Evolutionary conservation across 64 coral and sea anemone species (phyloP).

Genomic region (Porites australiensis): DNA sequence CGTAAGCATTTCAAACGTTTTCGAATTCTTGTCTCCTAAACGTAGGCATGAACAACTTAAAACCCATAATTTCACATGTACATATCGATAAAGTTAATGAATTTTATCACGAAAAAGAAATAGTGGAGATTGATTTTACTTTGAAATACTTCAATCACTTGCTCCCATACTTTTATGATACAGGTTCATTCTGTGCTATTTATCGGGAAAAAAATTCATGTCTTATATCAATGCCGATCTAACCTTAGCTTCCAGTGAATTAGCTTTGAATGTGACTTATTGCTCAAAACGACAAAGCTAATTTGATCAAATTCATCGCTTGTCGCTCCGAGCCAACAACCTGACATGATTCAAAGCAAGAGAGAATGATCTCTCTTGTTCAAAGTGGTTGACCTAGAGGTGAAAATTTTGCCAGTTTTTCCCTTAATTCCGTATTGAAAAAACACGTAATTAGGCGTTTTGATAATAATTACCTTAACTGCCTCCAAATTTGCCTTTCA

Average conservation of each 20-base stretch:
- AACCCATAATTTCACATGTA: too few species aligned
- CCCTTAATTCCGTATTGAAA: background rate
- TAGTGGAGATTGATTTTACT: too few species aligned
- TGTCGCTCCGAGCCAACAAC: background rate
- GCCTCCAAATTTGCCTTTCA: slow-evolving; percentile 18
- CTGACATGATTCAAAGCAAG: background rate
- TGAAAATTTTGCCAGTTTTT: background rate
- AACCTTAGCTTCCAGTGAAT: slow-evolving; percentile 15
- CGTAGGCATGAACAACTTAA: too few species aligned
- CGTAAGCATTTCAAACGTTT: too few species aligned
- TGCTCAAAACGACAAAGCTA: background rate
- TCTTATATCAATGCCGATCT: background rate
- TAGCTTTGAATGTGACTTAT: slow-evolving; percentile 25
- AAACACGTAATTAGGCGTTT: background rate
- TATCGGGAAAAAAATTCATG: slow-evolving; percentile 3
- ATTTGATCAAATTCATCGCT: slow-evolving; percentile 10
- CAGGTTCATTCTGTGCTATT: background rate
- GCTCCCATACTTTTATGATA: slow-evolving; percentile 1
- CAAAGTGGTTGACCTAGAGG: background rate
- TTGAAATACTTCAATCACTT: slow-evolving; percentile 13
- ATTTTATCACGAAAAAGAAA: background rate
- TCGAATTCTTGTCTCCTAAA: too few species aligned
- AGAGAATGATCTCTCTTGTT: too few species aligned
- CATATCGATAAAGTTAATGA: background rate
- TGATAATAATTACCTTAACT: slow-evolving; percentile 26